Percentiles rank a stretch among this genome's conserved stretches.
These are phyloP conservation scores for Halesus radiatus DNA, from an alignment of 1,140 invertebrate species.

Conservation along the genomic window DNA sequence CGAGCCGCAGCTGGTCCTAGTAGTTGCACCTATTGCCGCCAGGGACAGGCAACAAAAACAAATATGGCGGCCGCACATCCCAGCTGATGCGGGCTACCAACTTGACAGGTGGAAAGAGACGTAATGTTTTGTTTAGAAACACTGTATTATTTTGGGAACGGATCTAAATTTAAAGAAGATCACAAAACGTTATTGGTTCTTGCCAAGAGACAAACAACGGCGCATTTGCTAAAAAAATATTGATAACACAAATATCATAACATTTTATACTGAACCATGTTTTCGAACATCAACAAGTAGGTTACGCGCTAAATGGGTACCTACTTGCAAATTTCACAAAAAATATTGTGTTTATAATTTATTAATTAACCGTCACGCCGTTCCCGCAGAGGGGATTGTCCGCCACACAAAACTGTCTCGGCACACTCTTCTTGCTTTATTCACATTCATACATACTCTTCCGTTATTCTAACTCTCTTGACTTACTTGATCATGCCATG, in stretches of 20 bases:
- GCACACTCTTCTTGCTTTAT: too few relatives aligned
- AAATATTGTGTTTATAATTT: too few relatives aligned
- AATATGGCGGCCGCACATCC: constrained; percentile 31
- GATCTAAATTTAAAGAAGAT: constrained; percentile 35
- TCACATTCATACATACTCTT: too few relatives aligned
- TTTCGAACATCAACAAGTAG: too few relatives aligned
- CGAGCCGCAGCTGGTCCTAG: background rate
- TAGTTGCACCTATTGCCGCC: background rate
- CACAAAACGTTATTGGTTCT: background rate
- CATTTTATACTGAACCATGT: too few relatives aligned
- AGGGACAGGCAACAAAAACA: constrained; percentile 18
- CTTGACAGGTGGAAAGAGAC: constrained; percentile 27
- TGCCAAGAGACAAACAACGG: background rate
- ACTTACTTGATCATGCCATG: too few relatives aligned
- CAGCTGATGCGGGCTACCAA: constrained; percentile 37
- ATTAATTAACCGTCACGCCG: too few relatives aligned
- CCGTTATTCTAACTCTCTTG: too few relatives aligned
- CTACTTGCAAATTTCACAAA: too few relatives aligned
- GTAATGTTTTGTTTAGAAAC: constrained; percentile 38
- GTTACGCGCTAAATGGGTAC: too few relatives aligned
- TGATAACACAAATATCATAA: background rate
- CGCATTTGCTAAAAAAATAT: background rate
- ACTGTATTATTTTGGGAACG: constrained; percentile 13
- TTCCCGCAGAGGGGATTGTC: too few relatives aligned
- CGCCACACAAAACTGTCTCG: too few relatives aligned